Conservation (phyloP, 2,113 vertebrate genomes). For the Nipponia nippon region DNA sequence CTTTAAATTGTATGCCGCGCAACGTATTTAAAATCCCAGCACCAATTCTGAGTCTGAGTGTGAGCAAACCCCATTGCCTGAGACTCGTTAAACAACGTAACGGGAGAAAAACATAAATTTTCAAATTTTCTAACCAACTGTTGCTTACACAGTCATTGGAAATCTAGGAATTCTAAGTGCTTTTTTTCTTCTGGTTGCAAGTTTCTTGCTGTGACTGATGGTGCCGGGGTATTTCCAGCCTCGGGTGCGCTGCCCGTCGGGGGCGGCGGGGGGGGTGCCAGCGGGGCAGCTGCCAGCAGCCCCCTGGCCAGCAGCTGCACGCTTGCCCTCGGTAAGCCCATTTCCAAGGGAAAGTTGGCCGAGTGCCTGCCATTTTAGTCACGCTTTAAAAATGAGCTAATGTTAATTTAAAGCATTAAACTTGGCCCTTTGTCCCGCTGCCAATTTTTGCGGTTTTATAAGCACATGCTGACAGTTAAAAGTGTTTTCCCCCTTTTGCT, state of each 20-base stretch:
- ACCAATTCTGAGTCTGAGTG: rapidly evolving
- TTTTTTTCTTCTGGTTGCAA: not conserved
- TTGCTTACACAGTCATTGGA: not conserved
- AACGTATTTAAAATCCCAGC: not conserved
- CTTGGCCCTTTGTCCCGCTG: not conserved
- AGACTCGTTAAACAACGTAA: rapidly evolving
- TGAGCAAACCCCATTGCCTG: rapidly evolving
- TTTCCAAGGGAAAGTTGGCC: not conserved
- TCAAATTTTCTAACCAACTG: not conserved
- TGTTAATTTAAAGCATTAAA: too few relatives aligned
- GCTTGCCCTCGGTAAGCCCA: not conserved
- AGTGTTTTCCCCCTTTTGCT: not conserved
- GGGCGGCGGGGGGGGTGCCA: not conserved
- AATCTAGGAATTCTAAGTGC: rapidly evolving
- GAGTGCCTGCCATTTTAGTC: rapidly evolving
- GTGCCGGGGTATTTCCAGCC: not conserved
- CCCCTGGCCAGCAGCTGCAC: rapidly evolving
- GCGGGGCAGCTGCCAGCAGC: not conserved
- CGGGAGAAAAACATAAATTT: rapidly evolving
- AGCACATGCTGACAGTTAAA: not conserved
- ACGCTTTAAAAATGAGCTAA: rapidly evolving
- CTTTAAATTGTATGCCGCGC: rapidly evolving
- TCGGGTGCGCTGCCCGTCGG: too few relatives aligned
- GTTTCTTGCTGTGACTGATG: rapidly evolving
- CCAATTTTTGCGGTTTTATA: not conserved